Evolutionary conservation across 2,888 invertebrate genomes (phyloP).

Genomic region (Chymomyza procnemis): DNA sequence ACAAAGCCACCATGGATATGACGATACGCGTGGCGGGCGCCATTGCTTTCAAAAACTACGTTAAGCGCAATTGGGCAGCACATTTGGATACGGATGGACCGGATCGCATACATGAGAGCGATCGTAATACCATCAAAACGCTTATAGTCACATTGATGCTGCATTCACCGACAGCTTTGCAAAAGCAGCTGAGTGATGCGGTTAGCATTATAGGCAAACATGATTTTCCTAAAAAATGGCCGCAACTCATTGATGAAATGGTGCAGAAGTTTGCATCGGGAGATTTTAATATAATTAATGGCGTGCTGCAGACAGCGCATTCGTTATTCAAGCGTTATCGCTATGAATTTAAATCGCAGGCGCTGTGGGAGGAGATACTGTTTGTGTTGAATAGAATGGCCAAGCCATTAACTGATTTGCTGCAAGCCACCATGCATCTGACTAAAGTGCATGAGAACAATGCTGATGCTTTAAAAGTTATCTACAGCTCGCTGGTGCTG

Average conservation of each 20-base stretch:
- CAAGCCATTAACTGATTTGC: slow-evolving; percentile 93
- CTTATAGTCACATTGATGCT: slow-evolving; percentile 95
- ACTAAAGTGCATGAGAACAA: slow-evolving; percentile 88
- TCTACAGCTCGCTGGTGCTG: slow-evolving; percentile 92
- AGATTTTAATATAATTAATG: slow-evolving; percentile 96
- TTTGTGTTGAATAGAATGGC: slow-evolving; percentile 96
- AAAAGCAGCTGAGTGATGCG: slow-evolving; percentile 96
- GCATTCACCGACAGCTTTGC: slow-evolving; percentile 91
- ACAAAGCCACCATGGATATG: slow-evolving; percentile 88
- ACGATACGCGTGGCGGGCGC: slow-evolving; percentile 93
- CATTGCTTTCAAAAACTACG: slow-evolving; percentile 97
- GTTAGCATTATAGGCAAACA: slow-evolving; percentile 97
- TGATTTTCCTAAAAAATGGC: slow-evolving; percentile 99
- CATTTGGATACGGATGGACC: slow-evolving; percentile 85
- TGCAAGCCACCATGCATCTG: slow-evolving; percentile 92
- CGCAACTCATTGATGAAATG: slow-evolving; percentile 94
- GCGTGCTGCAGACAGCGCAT: slow-evolving; percentile 95
- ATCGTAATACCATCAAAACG: slow-evolving; percentile 89
- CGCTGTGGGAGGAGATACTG: slow-evolving; percentile 97
- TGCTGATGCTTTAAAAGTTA: slow-evolving; percentile 88
- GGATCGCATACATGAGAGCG: slow-evolving; percentile 88
- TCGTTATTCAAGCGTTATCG: slow-evolving; percentile 97
- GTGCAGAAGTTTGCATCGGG: slow-evolving; percentile 93
- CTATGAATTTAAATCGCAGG: slow-evolving; percentile 96
- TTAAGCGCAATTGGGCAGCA: slow-evolving; percentile 95